Evolutionary conservation across 2,797 vertebrate genomes (phyloP), one percentile per base, ranked within the genome.

Genomic region (Eidolon dupreanum): DNA sequence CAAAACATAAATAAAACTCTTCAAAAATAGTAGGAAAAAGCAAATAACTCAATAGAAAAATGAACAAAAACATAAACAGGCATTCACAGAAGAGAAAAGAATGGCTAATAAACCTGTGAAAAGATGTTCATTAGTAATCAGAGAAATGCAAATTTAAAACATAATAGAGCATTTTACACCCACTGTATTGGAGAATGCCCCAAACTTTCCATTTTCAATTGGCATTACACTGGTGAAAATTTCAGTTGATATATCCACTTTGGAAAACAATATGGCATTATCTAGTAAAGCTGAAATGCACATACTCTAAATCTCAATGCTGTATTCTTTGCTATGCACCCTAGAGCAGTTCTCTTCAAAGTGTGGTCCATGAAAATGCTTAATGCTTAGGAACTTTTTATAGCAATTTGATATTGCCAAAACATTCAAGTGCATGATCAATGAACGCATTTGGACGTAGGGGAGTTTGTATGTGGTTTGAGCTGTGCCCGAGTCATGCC

Each of bases 1-100:
- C 38, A 84, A 92, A 92, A 88, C 53, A 86, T 77, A 88, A 90
- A 77, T 57, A 74, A 85, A 95, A 77, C 43, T 65, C 36, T 51
- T 59, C 75, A 86, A 63, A 88, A 33, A 33, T 61, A 93, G 70
- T n/a, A 90, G 33, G 57, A n/a, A 89, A 82, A 95, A 70, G 31
- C 22, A 90, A 77, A 63, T 11, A 43, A 84, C 20, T 84, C 70
- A 46, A 57, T 9, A 65, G 73, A 28, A 88, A 95, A 92, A 63
- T 53, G 12, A 36, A 92, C 46, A 63, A 61, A 91, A 93, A 59
- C 4, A 55, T 46, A 94, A 91, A 73, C 26, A 49, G 19, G 43
- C 24, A 82, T 77, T 95, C 86, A 68, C 24, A 63, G 43, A 55
- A 70, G 70, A 85, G 63, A 53, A 73, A 89, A 90, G 43, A 88